Evolutionary conservation across 2,797 vertebrate genomes (phyloP).

Genomic region (Galagoides demidoff): DNA sequence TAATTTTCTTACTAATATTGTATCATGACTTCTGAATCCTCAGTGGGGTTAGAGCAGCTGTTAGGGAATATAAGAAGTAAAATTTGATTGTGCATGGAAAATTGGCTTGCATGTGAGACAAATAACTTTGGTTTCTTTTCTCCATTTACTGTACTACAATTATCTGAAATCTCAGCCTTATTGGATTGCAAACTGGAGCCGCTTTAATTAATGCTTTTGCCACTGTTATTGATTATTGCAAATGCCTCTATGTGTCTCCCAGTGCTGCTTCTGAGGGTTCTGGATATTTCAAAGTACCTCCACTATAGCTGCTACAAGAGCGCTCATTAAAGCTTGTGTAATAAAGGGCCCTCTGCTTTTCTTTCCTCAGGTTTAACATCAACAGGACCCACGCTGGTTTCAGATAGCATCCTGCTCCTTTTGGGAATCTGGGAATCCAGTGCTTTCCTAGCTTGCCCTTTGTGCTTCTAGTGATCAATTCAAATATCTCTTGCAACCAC

Average conservation of each 20-base stretch:
- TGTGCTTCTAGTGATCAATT: constrained; percentile 65
- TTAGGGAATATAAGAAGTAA: constrained; percentile 65
- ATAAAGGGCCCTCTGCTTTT: constrained; percentile 52
- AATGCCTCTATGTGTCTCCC: constrained; percentile 66
- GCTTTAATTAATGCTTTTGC: constrained; percentile 76
- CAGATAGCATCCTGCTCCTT: constrained; percentile 55
- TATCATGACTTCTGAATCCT: constrained; percentile 73
- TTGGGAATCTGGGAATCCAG: neutral
- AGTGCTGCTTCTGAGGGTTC: constrained; percentile 58
- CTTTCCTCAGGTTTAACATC: constrained; percentile 52
- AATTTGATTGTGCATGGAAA: constrained; percentile 79
- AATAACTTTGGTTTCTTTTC: constrained; percentile 73
- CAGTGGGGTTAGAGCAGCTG: constrained; percentile 53
- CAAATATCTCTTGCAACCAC: constrained; percentile 66
- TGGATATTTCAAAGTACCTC: constrained; percentile 59
- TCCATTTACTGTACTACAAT: constrained; percentile 59
- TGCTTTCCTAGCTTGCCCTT: constrained; percentile 49
- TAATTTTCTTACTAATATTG: constrained; percentile 77
- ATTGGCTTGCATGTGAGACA: constrained; percentile 71
- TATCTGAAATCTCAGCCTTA: constrained; percentile 61
- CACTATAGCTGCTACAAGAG: constrained; percentile 37
- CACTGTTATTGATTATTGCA: constrained; percentile 50
- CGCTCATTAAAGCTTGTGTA: constrained; percentile 17
- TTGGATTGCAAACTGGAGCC: neutral
- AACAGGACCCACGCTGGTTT: constrained; percentile 55